These are phyloP conservation scores for Drosophila limbata DNA, from an alignment of 2,888 invertebrate species.

Conservation along the genomic window DNA sequence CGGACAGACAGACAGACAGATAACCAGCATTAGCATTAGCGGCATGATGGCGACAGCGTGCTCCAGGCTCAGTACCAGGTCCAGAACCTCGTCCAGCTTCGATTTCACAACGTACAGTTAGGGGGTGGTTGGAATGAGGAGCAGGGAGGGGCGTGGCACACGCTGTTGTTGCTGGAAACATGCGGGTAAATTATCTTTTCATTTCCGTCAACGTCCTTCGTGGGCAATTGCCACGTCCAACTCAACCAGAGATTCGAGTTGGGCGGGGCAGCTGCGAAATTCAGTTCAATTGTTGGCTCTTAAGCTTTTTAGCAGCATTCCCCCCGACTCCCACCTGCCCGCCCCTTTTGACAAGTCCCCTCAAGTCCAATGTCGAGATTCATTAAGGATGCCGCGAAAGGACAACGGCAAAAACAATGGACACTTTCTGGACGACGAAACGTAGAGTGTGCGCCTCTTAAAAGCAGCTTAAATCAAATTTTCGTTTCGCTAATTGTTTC, in stretches of 20 bases:
- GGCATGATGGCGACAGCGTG: slow-evolving; percentile 20
- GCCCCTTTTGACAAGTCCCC: slow-evolving; percentile 3
- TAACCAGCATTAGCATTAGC: slow-evolving; percentile 77
- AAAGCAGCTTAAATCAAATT: slow-evolving; percentile 60
- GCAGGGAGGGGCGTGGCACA: slow-evolving; percentile 38
- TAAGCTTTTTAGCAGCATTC: slow-evolving; percentile 48
- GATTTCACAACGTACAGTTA: background rate
- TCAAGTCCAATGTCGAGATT: slow-evolving; percentile 47
- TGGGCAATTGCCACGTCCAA: slow-evolving; percentile 53
- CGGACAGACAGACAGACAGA: slow-evolving; percentile 78
- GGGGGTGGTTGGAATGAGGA: too few relatives aligned
- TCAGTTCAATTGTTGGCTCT: slow-evolving; percentile 52
- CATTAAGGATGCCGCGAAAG: slow-evolving; percentile 47
- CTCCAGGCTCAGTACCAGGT: background rate
- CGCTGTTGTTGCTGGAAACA: slow-evolving; percentile 60
- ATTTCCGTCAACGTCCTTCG: slow-evolving; percentile 61
- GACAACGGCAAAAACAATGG: slow-evolving; percentile 46
- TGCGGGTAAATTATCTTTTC: slow-evolving; percentile 81
- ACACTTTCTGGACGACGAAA: slow-evolving; percentile 14
- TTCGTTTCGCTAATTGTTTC: slow-evolving; percentile 57
- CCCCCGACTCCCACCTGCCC: background rate
- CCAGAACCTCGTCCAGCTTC: slow-evolving; percentile 5
- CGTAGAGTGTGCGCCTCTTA: slow-evolving; percentile 24
- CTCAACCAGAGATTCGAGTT: background rate
- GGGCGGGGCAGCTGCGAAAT: too few relatives aligned